These are phyloP conservation scores for Graphium colonna DNA, from an alignment of 2,888 invertebrate genomes.

Conservation along the genomic window DNA sequence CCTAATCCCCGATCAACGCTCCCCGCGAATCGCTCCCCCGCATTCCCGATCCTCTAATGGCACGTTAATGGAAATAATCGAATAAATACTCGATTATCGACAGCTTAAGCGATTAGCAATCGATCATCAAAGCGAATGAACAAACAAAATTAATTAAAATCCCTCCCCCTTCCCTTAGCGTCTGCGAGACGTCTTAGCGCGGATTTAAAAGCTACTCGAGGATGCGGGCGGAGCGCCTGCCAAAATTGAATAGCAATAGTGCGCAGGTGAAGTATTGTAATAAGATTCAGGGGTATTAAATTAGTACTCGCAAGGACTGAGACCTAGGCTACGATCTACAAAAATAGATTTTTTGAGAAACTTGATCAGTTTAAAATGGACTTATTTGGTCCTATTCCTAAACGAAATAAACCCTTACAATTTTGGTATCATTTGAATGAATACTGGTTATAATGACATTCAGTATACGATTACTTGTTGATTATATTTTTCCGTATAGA, in stretches of 20 bases:
- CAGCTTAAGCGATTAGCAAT: conserved; percentile 33
- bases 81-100: conserved; percentile 33
- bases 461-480: too few relatives aligned
- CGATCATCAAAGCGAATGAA: conserved; percentile 29
- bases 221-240: background rate
- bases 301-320: background rate
- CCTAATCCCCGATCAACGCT: conserved; percentile 6
- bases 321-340: background rate
- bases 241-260: background rate
- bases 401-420: too few relatives aligned
- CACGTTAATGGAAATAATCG: conserved; percentile 34
- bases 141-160: conserved; percentile 32
- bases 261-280: background rate
- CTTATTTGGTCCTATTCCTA: too few relatives aligned
- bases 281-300: background rate
- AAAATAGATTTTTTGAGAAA: background rate
- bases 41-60: conserved; percentile 25
- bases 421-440: too few relatives aligned
- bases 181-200: conserved; percentile 5
- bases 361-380: background rate
- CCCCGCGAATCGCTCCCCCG: too few relatives aligned
- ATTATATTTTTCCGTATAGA: too few relatives aligned
- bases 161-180: conserved; percentile 1
- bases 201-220: conserved; percentile 13
- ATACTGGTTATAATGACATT: too few relatives aligned